Percentiles rank a stretch among this genome's conserved stretches.
Evolutionary conservation across 2,888 invertebrate species (phyloP).

Genomic region (Formica aserva): DNA sequence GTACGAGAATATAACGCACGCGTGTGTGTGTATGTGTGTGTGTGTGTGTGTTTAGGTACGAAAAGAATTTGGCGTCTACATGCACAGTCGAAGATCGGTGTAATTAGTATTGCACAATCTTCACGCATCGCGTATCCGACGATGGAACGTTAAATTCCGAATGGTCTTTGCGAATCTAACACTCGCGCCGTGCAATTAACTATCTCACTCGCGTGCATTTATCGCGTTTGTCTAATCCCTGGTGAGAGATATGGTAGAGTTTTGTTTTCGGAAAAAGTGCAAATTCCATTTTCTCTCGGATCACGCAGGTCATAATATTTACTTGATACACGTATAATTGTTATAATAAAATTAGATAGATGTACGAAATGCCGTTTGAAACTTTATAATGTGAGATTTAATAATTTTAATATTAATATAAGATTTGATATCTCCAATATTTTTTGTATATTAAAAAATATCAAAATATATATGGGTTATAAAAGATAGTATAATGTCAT

Average conservation of each 20-base stretch:
- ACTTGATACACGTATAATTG: not conserved
- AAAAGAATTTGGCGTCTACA: conserved; percentile 32
- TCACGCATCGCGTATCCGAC: not conserved
- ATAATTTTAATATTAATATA: not conserved
- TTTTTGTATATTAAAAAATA: not conserved
- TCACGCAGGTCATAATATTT: not conserved
- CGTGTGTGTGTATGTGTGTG: not conserved
- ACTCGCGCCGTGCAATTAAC: conserved; percentile 12
- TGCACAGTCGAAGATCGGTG: not conserved
- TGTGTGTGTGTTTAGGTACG: not conserved
- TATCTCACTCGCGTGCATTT: conserved; percentile 31
- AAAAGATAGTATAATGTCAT: too few species aligned
- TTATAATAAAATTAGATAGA: not conserved
- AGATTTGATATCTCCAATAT: not conserved
- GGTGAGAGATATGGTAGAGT: not conserved
- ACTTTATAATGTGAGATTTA: not conserved
- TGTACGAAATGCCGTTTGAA: not conserved
- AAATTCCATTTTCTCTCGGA: conserved; percentile 9
- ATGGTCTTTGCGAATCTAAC: conserved; percentile 16
- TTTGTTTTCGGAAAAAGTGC: conserved; percentile 11
- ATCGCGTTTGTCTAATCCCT: conserved; percentile 23
- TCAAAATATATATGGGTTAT: too few species aligned
- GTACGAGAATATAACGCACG: not conserved
- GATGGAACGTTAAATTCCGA: conserved; percentile 20
- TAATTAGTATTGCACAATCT: conserved; percentile 33